Base-by-base conservation (phyloP, 2,888 invertebrate genomes). In the Coelogynopora nodosa region DNA sequence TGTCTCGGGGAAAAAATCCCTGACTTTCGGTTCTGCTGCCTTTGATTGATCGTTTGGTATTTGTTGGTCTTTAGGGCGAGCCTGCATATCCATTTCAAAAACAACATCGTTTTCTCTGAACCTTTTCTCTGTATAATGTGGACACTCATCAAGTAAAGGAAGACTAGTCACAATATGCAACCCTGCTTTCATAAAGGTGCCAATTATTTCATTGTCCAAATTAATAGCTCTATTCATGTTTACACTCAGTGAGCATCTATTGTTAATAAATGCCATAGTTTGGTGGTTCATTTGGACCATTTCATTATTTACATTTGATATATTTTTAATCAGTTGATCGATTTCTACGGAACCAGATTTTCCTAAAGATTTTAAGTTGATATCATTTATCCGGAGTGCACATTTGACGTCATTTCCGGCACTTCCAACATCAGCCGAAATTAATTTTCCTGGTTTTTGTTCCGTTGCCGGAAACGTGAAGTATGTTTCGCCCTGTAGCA, bases 1-100 rank as follows among this genome's bases (percentile, higher is more conserved):
- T 2, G 74, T 26, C 49, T 85, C 85, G 5, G 85, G 85, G 80
- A 85, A 85, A 28, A 26, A 80, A 0, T 85, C 28, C 5, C 85
- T 31, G 1, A 82, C 23, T 82, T 74, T 74, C 23, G 27, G 27
- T 13, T 49, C 49, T 49, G 49, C 5, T 49, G 49, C n/a, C n/a
- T n/a, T n/a, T n/a, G n/a, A n/a, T n/a, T n/a, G n/a, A n/a, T n/a
- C n/a, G n/a, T n/a, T n/a, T n/a, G n/a, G n/a, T n/a, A n/a, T n/a
- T n/a, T n/a, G n/a, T n/a, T n/a, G n/a, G n/a, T n/a, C n/a, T n/a
- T n/a, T n/a, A n/a, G n/a, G n/a, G n/a, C n/a, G n/a, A n/a, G n/a
- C n/a, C n/a, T n/a, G n/a, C n/a, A n/a, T n/a, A n/a, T n/a, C n/a
- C n/a, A n/a, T n/a, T n/a, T n/a, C n/a, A n/a, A n/a, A n/a, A n/a